A percentile compares a stretch with the other conserved stretches of the same genome.
These are phyloP conservation scores for Alcis repandata DNA, from an alignment of 2,888 invertebrate genomes.

Conservation along the genomic window DNA sequence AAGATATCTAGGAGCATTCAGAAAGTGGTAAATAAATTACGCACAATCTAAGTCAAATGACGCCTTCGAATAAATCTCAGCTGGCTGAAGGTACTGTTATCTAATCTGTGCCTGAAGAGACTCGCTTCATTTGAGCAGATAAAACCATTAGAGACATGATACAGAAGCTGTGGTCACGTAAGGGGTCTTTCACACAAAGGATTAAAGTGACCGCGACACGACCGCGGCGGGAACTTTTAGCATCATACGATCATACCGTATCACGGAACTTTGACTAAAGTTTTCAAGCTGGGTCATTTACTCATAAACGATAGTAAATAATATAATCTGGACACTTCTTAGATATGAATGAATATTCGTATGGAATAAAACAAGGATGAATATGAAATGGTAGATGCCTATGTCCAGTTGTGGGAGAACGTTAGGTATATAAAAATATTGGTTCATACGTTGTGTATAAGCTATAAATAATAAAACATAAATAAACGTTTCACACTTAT, in stretches of 20 bases:
- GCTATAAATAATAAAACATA: too few species aligned
- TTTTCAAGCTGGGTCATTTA: too few species aligned
- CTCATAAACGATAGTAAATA: too few species aligned
- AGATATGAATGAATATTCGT: too few species aligned
- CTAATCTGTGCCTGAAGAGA: conserved; percentile 25
- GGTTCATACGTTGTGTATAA: too few species aligned
- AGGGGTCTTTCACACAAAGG: conserved; percentile 19
- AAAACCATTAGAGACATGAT: conserved; percentile 40
- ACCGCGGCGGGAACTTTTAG: not conserved
- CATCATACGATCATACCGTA: not conserved
- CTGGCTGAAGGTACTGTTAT: not conserved
- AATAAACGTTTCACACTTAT: too few species aligned
- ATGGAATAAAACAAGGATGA: too few species aligned
- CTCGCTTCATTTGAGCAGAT: conserved; percentile 40
- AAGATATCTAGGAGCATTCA: conserved; percentile 1
- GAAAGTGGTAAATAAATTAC: conserved; percentile 37
- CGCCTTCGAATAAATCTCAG: conserved; percentile 42
- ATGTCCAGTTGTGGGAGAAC: not conserved
- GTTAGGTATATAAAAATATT: not conserved
- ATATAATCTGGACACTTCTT: too few species aligned
- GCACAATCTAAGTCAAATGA: conserved; percentile 30
- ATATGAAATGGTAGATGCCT: too few species aligned
- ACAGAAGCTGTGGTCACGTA: conserved; percentile 33
- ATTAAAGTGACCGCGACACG: conserved; percentile 5
- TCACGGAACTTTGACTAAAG: too few species aligned